Evolutionary conservation across 2,797 vertebrate genomes (phyloP), one percentile per base, ranked within the genome.

Genomic region (Brotula barbata): DNA sequence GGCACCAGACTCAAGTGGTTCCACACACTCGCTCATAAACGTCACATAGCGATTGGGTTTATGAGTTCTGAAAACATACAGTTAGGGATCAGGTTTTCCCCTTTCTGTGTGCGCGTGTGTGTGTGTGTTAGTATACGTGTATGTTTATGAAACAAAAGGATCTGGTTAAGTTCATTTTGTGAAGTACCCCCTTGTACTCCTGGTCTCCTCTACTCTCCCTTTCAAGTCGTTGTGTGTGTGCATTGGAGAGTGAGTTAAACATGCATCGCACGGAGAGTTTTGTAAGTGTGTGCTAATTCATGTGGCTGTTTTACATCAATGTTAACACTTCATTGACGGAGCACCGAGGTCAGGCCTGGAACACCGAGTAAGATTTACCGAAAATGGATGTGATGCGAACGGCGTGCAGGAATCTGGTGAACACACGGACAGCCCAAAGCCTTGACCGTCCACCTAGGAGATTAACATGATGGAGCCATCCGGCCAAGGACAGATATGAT

Each of bases 51-150:
- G 64, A 72, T 20, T 52, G 46, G 33, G 64, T 84, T 82, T 79
- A 79, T 66, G 47, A 77, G 78, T 49, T 79, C 75, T 78, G 59
- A 80, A 82, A 83, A 85, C 76, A 84, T 65, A 73, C 68, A 79
- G 77, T 59, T 13, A 58, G 41, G 65, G 64, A 83, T 80, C 61
- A 11, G 49, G 58, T 78, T 76, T 63, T 60, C 11, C 20, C 14
- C 10, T 40, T 37, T 52, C 33, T 37, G 16, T 21, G 33, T 52
- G 34, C 47, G 34, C 47, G 25, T 28, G 8, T 28, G 41, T 22
- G 41, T 20, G 56, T 15, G 41, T 23, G 46, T 61, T 37, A 13
- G 51, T 25, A 31, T 41, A 34, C 9, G 36, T 58, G 40, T 52
- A 28, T 66, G 61, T 68, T 52, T 64, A 22, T 49, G 61, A 66